These are phyloP conservation scores for Rhaphigaster nebulosa DNA, from an alignment of 2,888 invertebrate species.

Conservation along the genomic window DNA sequence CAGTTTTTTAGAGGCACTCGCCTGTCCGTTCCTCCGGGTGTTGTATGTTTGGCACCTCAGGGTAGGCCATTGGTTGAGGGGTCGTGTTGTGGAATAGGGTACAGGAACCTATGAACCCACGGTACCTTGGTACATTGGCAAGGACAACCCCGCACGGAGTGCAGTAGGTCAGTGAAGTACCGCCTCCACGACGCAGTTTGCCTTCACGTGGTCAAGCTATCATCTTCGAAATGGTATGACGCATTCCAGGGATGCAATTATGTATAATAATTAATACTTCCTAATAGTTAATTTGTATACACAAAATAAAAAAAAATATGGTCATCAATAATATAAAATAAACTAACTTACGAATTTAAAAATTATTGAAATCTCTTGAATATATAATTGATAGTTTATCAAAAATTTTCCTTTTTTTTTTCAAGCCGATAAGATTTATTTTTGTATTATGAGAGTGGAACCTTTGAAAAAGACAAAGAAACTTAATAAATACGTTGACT, in stretches of 20 bases:
- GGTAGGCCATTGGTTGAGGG: not conserved
- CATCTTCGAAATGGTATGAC: not conserved
- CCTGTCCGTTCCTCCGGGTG: not conserved
- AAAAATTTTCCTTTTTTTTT: too few species aligned
- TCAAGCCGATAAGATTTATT: too few species aligned
- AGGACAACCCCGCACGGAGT: not conserved
- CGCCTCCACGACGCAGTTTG: not conserved
- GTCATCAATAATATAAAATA: not conserved
- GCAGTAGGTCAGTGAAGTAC: constrained; percentile 29
- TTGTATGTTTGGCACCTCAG: not conserved
- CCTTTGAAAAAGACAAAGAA: too few species aligned
- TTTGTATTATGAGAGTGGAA: too few species aligned
- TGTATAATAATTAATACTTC: not conserved
- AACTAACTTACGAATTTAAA: not conserved
- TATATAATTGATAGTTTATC: too few species aligned
- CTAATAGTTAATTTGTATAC: too few species aligned
- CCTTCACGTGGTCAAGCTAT: constrained; percentile 1
- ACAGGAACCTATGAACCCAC: not conserved
- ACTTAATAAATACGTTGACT: not conserved
- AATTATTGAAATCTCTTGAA: too few species aligned
- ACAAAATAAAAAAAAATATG: not conserved
- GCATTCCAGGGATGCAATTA: not conserved
- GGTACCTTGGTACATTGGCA: not conserved
- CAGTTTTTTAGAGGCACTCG: not conserved
- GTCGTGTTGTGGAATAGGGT: not conserved